Evolutionary conservation across 2,797 vertebrate species (phyloP).

Genomic region (Miichthys miiuy): DNA sequence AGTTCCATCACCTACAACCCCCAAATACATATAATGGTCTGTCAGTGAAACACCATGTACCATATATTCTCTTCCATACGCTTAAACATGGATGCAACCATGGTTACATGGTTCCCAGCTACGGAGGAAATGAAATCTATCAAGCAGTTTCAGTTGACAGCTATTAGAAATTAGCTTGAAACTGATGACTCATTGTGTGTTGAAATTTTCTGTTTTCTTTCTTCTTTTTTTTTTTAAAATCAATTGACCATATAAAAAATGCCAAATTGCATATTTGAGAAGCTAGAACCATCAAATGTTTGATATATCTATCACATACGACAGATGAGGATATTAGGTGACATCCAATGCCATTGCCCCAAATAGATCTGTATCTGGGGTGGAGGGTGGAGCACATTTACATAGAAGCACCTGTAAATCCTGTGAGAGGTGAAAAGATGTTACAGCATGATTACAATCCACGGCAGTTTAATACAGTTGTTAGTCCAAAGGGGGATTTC

Average conservation of each 20-base stretch:
- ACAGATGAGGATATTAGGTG: too few species aligned
- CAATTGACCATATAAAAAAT: neutral
- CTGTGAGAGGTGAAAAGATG: neutral
- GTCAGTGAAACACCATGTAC: neutral
- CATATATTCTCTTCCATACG: neutral
- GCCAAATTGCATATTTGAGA: neutral
- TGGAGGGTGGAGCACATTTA: neutral
- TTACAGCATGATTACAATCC: conserved; percentile 1
- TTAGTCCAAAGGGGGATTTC: conserved; percentile 2
- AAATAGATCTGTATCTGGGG: neutral
- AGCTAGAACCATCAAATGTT: neutral
- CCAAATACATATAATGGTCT: neutral
- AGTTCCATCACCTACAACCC: neutral
- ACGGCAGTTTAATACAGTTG: conserved; percentile 21
- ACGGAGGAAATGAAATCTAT: neutral
- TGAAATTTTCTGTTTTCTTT: neutral
- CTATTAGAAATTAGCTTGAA: neutral
- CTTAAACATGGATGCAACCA: neutral
- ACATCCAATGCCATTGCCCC: neutral
- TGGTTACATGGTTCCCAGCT: neutral
- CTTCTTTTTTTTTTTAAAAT: neutral
- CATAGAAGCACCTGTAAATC: neutral
- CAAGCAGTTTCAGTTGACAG: neutral
- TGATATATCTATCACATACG: neutral
- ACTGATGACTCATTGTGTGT: neutral